These are phyloP conservation scores for Labrus mixtus DNA, from an alignment of 2,113 vertebrate species.

Conservation along the genomic window DNA sequence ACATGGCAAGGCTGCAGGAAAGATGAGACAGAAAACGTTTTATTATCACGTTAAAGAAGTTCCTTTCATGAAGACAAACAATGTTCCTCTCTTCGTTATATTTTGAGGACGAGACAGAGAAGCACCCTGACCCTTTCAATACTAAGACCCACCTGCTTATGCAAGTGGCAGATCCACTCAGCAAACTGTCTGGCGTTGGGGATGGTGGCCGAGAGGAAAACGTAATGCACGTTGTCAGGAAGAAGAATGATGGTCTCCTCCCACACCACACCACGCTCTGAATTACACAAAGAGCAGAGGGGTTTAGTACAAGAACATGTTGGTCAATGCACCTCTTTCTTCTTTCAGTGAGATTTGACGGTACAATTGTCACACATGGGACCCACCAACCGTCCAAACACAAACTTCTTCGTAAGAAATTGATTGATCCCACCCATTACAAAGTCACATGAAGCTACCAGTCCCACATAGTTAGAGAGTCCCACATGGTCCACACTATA, in stretches of 20 bases:
- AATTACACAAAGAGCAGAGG: constrained; percentile 16
- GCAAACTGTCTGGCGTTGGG: constrained; percentile 98
- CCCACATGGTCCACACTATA: too few species aligned
- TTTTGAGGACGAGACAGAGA: not conserved
- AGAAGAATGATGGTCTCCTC: constrained; percentile 99
- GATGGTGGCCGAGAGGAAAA: constrained; percentile 98
- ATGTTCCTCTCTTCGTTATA: not conserved
- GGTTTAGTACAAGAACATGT: not conserved
- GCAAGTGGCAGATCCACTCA: constrained; percentile 98
- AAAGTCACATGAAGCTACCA: too few species aligned
- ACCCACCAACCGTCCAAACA: too few species aligned
- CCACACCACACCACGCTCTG: constrained; percentile 99
- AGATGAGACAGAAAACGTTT: constrained; percentile 15
- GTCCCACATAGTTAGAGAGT: too few species aligned
- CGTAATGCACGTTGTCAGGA: constrained; percentile 98
- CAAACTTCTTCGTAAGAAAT: too few species aligned
- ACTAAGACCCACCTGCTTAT: constrained; percentile 89
- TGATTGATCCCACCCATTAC: too few species aligned
- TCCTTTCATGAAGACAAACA: not conserved
- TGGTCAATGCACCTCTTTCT: not conserved
- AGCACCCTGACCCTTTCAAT: not conserved
- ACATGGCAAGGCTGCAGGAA: constrained; percentile 93
- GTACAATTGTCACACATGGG: too few species aligned
- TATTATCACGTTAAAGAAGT: not conserved
- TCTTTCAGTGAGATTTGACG: not conserved